Conservation (phyloP, 2,797 vertebrate species). For the Emys orbicularis region DNA sequence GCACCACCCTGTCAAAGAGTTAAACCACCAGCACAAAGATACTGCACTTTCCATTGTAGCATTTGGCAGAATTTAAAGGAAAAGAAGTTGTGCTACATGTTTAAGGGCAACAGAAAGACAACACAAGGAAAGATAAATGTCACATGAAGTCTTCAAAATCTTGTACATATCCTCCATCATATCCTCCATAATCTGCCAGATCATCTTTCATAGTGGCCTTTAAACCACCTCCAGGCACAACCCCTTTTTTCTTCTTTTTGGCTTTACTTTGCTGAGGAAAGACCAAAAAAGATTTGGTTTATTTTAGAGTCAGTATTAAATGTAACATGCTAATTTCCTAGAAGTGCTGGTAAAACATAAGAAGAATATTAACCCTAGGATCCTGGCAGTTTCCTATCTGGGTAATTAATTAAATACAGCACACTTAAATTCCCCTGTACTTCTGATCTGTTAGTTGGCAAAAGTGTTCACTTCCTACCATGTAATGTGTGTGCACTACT, state of each 20-base stretch:
- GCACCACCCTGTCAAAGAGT: conserved; percentile 63
- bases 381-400: not conserved
- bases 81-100: conserved; percentile 91
- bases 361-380: not conserved
- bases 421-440: not conserved
- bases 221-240: conserved; percentile 91
- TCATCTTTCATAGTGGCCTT: conserved; percentile 96
- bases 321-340: not conserved
- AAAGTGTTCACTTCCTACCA: accelerated
- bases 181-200: conserved; percentile 91
- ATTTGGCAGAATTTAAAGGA: conserved; percentile 93
- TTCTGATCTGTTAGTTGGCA: accelerated
- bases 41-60: conserved; percentile 93
- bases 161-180: conserved; percentile 92
- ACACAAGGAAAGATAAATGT: conserved; percentile 80
- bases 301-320: not conserved
- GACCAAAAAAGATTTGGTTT: not conserved
- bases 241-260: conserved; percentile 99
- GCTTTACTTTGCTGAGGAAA: conserved; percentile 89
- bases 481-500: accelerated
- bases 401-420: not conserved
- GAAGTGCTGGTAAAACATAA: not conserved
- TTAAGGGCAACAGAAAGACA: conserved; percentile 85
- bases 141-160: conserved; percentile 99
- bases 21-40: conserved; percentile 84